A percentile compares a stretch with the other conserved stretches of the same genome.
These are phyloP conservation scores for Clarias magur DNA, from an alignment of 2,113 vertebrate species.

Conservation along the genomic window DNA sequence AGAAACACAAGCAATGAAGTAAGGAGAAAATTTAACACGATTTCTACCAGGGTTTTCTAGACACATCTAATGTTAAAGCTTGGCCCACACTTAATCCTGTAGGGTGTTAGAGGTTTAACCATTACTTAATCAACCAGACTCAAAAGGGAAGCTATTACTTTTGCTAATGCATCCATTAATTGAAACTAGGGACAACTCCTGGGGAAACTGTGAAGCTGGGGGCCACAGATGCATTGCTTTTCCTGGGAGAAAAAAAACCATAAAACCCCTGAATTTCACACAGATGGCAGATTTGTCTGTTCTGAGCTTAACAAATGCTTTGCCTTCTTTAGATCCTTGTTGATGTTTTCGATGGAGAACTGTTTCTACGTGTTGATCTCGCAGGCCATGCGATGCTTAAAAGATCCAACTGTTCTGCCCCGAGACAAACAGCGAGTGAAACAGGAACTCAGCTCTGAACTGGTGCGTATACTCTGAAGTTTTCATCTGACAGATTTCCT, in stretches of 20 bases:
- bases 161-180: neutral
- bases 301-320: neutral
- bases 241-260: too few relatives aligned
- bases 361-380: slow-evolving; percentile 98
- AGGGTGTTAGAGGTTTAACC: neutral
- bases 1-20: slow-evolving; percentile 89
- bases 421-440: slow-evolving; percentile 97
- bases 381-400: slow-evolving; percentile 88
- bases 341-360: slow-evolving; percentile 98
- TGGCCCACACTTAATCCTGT: neutral
- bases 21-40: slow-evolving; percentile 58
- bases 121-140: neutral
- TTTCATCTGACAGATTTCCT: neutral
- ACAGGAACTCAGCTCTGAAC: slow-evolving; percentile 95
- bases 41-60: neutral
- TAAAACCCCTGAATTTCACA: neutral
- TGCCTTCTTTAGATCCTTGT: slow-evolving; percentile 78
- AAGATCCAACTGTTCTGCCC: slow-evolving; percentile 82
- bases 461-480: slow-evolving; percentile 73
- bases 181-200: too few relatives aligned
- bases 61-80: neutral
- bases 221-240: too few relatives aligned
- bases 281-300: neutral
- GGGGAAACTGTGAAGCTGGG: too few relatives aligned
- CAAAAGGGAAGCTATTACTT: neutral